Base-by-base conservation (phyloP, 2,888 invertebrate genomes). In the Synanthedon myopaeformis region DNA sequence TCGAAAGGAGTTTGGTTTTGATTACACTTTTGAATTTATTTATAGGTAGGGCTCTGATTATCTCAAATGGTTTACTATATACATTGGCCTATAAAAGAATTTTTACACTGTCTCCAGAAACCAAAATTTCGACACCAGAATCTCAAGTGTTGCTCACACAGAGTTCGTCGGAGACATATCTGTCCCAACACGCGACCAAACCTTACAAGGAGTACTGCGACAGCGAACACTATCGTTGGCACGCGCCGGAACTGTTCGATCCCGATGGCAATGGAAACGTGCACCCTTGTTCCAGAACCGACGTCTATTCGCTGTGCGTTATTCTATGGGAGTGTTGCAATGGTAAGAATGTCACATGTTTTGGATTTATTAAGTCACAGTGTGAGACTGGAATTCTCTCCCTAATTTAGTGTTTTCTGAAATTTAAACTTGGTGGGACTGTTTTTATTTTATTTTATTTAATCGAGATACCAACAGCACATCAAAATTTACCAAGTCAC, bases 281-380 rank as follows among this genome's bases (percentile, higher is more conserved):
- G 42, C 66, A 75, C 41, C 76, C 81, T 0, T 84, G 86, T 58
- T 72, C 77, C 0, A 79, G 65, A 57, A 82, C 76, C 52, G 87
- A 86, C 52, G 86, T 83, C 0, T 88, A 88, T 56, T 83, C 87
- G 0, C 66, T 88, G 1, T 72, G 77, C 48, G 52, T 86, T 52
- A 62, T 88, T 3, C 64, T 88, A 1, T 87, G 84, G 87, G 88
- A 88, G 61, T 70, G 82, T 55, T 87, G 86, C 61, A 88, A 86
- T 62, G 83, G 88, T 88, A 59, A 66, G 69, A 35, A 10, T 35
- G 10, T 35, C 35, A 2, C 6, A 35, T 10, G 3, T 10, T 35
- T 35, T 35, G 10, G 4, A 23, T 1, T 23, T 5, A 23, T 19
- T 19, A 23, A 23, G 23, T 23, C 4, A 23, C 23, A 23, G 23